A percentile compares a stretch with the other conserved stretches of the same genome.
phyloP scores from a whole-genome alignment of 2,888 invertebrate species.

The Oscheius myriophilus region DNA sequence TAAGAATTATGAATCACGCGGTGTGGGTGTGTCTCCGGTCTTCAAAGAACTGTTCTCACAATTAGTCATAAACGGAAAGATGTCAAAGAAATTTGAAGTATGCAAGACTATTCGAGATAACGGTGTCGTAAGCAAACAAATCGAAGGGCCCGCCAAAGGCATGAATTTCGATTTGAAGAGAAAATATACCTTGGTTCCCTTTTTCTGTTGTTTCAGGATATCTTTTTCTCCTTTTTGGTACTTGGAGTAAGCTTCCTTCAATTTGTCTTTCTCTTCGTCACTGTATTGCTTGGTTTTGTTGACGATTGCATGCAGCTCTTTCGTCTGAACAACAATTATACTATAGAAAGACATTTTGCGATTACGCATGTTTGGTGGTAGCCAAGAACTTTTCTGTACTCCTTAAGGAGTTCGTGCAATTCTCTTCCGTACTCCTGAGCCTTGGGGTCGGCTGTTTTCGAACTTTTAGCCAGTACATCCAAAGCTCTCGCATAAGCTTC shows the following conservation, averaged over 20 bases:
- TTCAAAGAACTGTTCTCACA: no score
- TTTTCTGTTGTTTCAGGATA: conserved; percentile 34
- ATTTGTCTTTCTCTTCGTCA: conserved; percentile 46
- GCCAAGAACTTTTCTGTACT: conserved; percentile 40
- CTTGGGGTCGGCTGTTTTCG: conserved; percentile 6
- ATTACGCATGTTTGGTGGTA: conserved; percentile 34
- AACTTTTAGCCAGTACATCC: conserved; percentile 13
- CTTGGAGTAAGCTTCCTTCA: conserved; percentile 35
- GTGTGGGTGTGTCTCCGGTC: no score
- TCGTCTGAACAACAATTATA: conserved; percentile 35
- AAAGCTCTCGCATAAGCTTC: conserved; percentile 13
- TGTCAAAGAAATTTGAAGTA: not conserved
- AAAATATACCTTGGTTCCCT: conserved; percentile 28
- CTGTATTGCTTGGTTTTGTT: conserved; percentile 42
- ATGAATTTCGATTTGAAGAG: not conserved
- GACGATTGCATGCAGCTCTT: conserved; percentile 39
- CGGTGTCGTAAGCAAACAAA: conserved; percentile 18
- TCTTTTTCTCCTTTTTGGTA: conserved; percentile 48
- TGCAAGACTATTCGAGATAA: conserved; percentile 21
- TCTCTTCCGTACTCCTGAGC: conserved; percentile 25
- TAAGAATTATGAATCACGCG: conserved; percentile 11
- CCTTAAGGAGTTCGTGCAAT: conserved; percentile 17
- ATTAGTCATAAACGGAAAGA: no score
- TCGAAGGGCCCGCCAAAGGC: not conserved
- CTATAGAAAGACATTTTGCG: not conserved